Percentiles rank a stretch among this genome's conserved stretches.
Evolutionary conservation across 2,113 vertebrate species (phyloP).

Genomic region (Sander lucioperca): DNA sequence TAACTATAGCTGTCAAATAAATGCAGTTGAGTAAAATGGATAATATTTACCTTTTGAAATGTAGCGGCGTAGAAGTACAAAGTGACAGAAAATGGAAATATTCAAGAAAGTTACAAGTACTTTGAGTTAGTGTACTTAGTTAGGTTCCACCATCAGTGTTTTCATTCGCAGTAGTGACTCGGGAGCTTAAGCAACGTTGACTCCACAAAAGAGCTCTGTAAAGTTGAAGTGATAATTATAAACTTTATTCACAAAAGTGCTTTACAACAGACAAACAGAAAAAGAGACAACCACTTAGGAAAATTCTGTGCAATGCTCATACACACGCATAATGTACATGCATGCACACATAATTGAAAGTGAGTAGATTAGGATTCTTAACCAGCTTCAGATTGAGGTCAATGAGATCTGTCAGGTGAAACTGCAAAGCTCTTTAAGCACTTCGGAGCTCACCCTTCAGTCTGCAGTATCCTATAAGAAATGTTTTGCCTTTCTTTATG

Average conservation of each 20-base stretch:
- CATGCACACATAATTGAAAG: slow-evolving; percentile 56
- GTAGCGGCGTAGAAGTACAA: not conserved
- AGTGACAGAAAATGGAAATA: not conserved
- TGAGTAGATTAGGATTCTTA: slow-evolving; percentile 78
- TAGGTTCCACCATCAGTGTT: not conserved
- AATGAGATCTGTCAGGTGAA: slow-evolving; percentile 82
- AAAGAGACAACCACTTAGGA: no score
- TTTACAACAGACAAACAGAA: not conserved
- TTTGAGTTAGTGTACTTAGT: not conserved
- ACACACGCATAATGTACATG: not conserved
- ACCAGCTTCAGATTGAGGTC: slow-evolving; percentile 84
- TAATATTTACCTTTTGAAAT: not conserved
- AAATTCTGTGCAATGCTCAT: slow-evolving; percentile 1
- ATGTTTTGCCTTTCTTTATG: slow-evolving; percentile 1
- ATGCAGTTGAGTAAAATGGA: not conserved
- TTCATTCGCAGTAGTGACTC: not conserved
- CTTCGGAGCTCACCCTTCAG: slow-evolving; percentile 70
- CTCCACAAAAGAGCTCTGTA: not conserved
- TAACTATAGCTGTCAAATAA: not conserved
- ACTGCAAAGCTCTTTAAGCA: slow-evolving; percentile 81
- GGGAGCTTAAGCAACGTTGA: not conserved
- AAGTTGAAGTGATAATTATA: not conserved
- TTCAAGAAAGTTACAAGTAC: not conserved
- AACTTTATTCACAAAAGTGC: not conserved
- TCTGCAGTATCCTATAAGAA: slow-evolving; percentile 33